Evolutionary conservation across 2,113 vertebrate species (phyloP), one percentile per base, ranked within the genome.

Genomic region (Isurus oxyrinchus): DNA sequence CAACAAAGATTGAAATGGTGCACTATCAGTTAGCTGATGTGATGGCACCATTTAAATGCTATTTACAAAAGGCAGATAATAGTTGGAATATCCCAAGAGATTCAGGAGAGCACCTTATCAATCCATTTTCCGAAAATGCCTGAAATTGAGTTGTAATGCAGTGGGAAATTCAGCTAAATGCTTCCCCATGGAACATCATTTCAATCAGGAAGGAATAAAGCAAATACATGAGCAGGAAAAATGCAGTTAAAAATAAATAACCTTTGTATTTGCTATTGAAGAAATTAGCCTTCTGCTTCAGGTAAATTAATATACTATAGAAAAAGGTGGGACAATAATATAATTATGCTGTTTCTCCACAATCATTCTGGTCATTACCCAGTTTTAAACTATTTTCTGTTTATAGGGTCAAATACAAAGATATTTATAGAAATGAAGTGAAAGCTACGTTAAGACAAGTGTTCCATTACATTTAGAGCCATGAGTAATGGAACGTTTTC

Each of bases 211-310:
- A 72, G 25, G 69, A 72, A 72, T 72, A 72, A 72, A 72, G 69
- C 69, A 72, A 72, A 40, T 16, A 84, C 4, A 55, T 88, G 4
- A 2, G 59, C 35, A 93, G 35, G n/a, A 5, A 61, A 93, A 93
- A 63, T 93, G 61, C 59, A 93, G 35, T 93, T 40, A n/a, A 63
- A 93, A 93, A 63, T 59, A 93, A n/a, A 93, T 93, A 61, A 93
- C 40, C 14, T 57, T 61, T 40, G 35, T 35, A 93, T 7, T 57
- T 40, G 8, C 10, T 3, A 93, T 63, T 61, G 57, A 61, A 40
- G 35, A 8, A 93, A 93, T 93, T 93, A n/a, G 35, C 16, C n/a
- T 61, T 19, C 14, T 63, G 1, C 31, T 40, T 93, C 11, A 35
- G 57, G n/a, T 21, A 16, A 93, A 93, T 40, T 61, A n/a, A 91